These are phyloP conservation scores for Acanthosoma haemorrhoidale DNA, from an alignment of 2,888 invertebrate species.

Conservation along the genomic window DNA sequence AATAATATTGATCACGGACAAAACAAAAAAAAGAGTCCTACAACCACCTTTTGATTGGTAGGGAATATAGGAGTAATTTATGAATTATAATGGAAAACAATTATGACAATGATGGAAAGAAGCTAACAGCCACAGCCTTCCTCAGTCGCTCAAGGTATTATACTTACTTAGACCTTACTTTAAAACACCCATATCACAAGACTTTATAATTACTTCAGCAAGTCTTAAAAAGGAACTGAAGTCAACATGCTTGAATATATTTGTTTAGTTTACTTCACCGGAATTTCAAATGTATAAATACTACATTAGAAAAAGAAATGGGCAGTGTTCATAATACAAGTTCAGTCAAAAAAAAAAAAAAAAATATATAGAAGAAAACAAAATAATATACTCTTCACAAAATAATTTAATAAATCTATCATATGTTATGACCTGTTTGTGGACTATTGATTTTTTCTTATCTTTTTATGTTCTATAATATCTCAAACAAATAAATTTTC, in stretches of 20 bases:
- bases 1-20: neutral
- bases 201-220: constrained; percentile 11
- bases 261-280: neutral
- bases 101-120: neutral
- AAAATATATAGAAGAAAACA: neutral
- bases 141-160: neutral
- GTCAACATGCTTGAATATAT: neutral
- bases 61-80: neutral
- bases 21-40: neutral
- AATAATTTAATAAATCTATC: too few relatives aligned
- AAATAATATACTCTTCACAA: too few relatives aligned
- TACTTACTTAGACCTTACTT: constrained; percentile 4
- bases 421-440: too few relatives aligned
- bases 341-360: neutral
- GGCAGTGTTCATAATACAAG: neutral
- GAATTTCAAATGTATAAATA: neutral
- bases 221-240: constrained; percentile 2
- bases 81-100: neutral
- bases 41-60: neutral
- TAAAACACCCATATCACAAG: constrained; percentile 6
- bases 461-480: too few relatives aligned
- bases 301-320: neutral
- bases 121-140: neutral
- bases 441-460: too few relatives aligned
- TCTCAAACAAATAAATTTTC: too few relatives aligned